A percentile compares a stretch with the other conserved stretches of the same genome.
Conservation (phyloP, 2,888 invertebrate species). For the Latheticus oryzae region DNA sequence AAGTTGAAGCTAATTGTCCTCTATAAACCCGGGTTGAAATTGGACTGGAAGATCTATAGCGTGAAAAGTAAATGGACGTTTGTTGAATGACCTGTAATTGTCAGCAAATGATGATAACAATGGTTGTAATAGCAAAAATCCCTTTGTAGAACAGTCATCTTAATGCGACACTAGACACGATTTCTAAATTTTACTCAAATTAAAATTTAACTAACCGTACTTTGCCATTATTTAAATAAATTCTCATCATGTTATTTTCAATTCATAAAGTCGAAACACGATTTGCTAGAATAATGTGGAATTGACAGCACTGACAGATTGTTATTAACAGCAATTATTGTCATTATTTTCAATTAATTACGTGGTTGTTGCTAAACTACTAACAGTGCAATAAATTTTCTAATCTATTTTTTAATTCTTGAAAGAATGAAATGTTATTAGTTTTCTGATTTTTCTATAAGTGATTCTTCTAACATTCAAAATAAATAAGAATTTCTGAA, state of each 20-base stretch:
- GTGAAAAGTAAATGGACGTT: constrained; percentile 23
- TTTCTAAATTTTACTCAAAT: no score
- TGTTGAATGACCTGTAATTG: constrained; percentile 24
- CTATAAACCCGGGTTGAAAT: constrained; percentile 18
- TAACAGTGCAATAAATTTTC: constrained; percentile 9
- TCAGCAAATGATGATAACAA: constrained; percentile 19
- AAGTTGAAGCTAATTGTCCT: constrained; percentile 15
- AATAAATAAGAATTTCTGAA: no score
- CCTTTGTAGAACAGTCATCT: constrained; percentile 11
- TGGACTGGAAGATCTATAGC: constrained; percentile 22
- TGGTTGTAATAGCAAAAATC: constrained; percentile 13
- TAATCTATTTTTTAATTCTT: no score
- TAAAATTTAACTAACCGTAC: no score
- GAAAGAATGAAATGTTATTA: no score
- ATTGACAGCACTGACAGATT: constrained; percentile 7
- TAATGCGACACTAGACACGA: constrained; percentile 12
- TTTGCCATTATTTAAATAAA: no score
- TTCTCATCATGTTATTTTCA: no score
- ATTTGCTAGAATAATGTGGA: constrained; percentile 1
- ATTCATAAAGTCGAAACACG: neutral
- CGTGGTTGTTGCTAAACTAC: constrained; percentile 3
- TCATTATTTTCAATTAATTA: constrained; percentile 11
- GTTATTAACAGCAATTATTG: constrained; percentile 9
- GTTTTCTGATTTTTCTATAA: no score
- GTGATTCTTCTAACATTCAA: no score